Percentiles rank a stretch among this genome's conserved stretches.
Conservation (phyloP, 1,140 invertebrate genomes). For the Rhopalosiphum padi region DNA sequence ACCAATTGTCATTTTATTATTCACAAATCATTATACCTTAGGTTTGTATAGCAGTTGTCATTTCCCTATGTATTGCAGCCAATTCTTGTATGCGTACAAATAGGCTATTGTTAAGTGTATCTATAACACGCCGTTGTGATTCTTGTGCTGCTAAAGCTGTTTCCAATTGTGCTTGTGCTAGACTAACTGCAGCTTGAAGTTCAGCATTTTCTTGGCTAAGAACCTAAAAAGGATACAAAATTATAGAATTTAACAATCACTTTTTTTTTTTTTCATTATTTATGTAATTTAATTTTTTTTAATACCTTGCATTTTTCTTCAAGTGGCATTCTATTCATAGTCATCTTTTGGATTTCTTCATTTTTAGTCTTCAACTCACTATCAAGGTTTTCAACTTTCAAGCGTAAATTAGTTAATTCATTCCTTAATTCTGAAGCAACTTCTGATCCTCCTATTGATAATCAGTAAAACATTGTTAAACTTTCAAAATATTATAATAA, state of each 20-base stretch:
- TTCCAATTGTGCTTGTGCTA: conserved; percentile 84
- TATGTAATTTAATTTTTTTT: background rate
- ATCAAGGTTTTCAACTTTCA: conserved; percentile 78
- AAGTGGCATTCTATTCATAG: conserved; percentile 60
- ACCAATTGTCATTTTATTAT: background rate
- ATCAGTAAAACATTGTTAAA: background rate
- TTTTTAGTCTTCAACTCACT: conserved; percentile 79
- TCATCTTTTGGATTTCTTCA: conserved; percentile 72
- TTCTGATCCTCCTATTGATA: conserved; percentile 64
- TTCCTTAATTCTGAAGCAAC: conserved; percentile 67
- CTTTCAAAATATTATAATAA: background rate
- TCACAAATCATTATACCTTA: conserved; percentile 41
- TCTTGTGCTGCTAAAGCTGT: conserved; percentile 82
- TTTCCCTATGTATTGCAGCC: conserved; percentile 83
- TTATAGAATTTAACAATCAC: conserved; percentile 2
- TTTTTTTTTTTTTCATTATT: background rate
- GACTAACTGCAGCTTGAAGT: conserved; percentile 73
- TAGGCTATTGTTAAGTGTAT: conserved; percentile 83
- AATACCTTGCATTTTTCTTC: conserved; percentile 62
- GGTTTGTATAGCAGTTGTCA: conserved; percentile 80
- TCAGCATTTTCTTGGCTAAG: conserved; percentile 78
- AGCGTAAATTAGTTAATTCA: conserved; percentile 72
- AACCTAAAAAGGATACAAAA: conserved; percentile 64
- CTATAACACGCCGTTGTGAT: conserved; percentile 82
- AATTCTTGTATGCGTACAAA: conserved; percentile 85